Percentiles rank a stretch among this genome's conserved stretches.
Conservation (phyloP, 2,113 vertebrate genomes). For the Hydropotes inermis region DNA sequence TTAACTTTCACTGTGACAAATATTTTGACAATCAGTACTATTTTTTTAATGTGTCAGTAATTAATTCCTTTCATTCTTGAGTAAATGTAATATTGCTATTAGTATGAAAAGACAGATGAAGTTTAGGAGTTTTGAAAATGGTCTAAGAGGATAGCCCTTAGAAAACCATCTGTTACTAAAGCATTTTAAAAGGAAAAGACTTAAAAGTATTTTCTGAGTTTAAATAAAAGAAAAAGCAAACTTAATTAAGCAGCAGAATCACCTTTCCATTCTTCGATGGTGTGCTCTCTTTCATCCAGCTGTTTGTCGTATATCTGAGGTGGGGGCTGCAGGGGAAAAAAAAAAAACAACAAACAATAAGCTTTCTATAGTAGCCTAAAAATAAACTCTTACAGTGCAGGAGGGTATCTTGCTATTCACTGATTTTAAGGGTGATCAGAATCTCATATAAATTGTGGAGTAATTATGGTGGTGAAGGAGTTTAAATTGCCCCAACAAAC, state of each 20-base stretch:
- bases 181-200: neutral
- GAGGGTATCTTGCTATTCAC: neutral
- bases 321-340: conserved; percentile 87
- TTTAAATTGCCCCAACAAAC: neutral
- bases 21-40: neutral
- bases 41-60: neutral
- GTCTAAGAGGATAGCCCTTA: neutral
- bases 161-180: neutral
- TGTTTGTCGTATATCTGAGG: conserved; percentile 99
- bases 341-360: conserved; percentile 68
- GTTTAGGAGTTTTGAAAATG: neutral
- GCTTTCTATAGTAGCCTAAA: neutral
- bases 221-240: neutral
- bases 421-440: neutral
- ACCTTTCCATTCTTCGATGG: conserved; percentile 99
- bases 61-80: conserved; percentile 12
- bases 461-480: neutral
- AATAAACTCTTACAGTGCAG: neutral
- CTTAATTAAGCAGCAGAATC: conserved; percentile 33
- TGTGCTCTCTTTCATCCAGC: conserved; percentile 99
- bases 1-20: neutral
- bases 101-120: neutral
- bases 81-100: neutral
- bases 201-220: neutral
- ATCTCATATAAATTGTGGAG: neutral